These are phyloP conservation scores for Thalassoma bifasciatum DNA, from an alignment of 2,113 vertebrate species.

Conservation along the genomic window DNA sequence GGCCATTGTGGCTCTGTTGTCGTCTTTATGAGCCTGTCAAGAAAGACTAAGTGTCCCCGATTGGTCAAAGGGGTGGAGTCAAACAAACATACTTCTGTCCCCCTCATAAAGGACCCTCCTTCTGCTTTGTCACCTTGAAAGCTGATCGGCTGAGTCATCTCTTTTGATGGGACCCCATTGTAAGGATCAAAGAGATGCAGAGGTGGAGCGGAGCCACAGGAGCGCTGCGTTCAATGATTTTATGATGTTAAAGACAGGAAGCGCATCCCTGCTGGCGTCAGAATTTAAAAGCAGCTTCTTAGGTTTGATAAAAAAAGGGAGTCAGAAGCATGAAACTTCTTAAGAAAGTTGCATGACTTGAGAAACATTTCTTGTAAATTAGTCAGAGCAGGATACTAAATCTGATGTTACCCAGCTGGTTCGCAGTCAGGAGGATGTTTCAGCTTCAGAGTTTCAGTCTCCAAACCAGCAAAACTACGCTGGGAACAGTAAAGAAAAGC, in stretches of 20 bases:
- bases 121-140: constrained; percentile 66
- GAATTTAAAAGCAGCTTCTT: neutral
- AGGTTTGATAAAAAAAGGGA: no score
- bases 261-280: constrained; percentile 15
- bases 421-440: no score
- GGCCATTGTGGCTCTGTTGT: constrained; percentile 60
- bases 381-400: no score
- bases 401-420: no score
- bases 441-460: no score
- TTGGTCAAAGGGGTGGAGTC: constrained; percentile 49
- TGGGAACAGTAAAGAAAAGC: no score
- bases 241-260: constrained; percentile 28
- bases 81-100: constrained; percentile 53
- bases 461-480: no score
- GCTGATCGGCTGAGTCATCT: constrained; percentile 55
- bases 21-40: constrained; percentile 52
- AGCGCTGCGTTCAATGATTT: constrained; percentile 44
- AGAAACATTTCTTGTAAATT: no score
- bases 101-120: constrained; percentile 61
- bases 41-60: constrained; percentile 27
- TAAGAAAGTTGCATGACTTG: no score
- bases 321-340: no score
- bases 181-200: constrained; percentile 61
- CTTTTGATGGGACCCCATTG: constrained; percentile 63
- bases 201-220: constrained; percentile 31